Percentiles rank a stretch among this genome's conserved stretches.
phyloP scores from a whole-genome alignment of 2,888 invertebrate genomes.

The Luperina testacea region DNA sequence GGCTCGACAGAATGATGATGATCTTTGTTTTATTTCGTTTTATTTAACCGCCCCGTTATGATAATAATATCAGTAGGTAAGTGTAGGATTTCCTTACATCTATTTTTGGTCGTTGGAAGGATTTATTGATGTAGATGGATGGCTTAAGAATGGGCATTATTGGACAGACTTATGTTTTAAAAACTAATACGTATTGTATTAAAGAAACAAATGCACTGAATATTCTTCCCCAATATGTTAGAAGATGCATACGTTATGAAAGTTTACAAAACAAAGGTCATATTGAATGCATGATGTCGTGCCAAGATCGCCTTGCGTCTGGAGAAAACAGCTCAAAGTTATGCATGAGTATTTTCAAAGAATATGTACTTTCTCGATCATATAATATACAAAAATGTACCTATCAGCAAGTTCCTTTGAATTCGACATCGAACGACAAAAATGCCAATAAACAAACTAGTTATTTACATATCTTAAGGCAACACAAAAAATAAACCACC shows the following conservation, averaged over 20 bases:
- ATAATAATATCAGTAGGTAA: no score
- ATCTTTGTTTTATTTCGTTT: no score
- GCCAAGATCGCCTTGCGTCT: constrained; percentile 64
- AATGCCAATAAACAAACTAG: neutral
- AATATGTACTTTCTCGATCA: neutral
- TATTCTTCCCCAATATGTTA: constrained; percentile 3
- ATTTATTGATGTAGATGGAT: no score
- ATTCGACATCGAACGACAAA: neutral
- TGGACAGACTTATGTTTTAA: no score
- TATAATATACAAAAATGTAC: neutral
- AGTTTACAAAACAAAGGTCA: constrained; percentile 33
- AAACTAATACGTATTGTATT: no score
- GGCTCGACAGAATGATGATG: no score
- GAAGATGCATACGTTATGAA: constrained; percentile 24
- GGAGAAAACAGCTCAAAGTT: constrained; percentile 7
- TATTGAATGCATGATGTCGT: constrained; percentile 56
- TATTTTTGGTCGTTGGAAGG: no score
- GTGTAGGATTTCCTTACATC: no score
- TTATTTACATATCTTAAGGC: neutral
- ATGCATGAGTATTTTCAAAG: constrained; percentile 33
- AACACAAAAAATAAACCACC: neutral
- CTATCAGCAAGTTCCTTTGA: neutral
- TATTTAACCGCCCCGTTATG: no score
- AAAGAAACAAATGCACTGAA: neutral
- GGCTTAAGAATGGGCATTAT: no score